Conservation (phyloP, 2,888 invertebrate genomes). For the Microctonus aethiopoides region DNA sequence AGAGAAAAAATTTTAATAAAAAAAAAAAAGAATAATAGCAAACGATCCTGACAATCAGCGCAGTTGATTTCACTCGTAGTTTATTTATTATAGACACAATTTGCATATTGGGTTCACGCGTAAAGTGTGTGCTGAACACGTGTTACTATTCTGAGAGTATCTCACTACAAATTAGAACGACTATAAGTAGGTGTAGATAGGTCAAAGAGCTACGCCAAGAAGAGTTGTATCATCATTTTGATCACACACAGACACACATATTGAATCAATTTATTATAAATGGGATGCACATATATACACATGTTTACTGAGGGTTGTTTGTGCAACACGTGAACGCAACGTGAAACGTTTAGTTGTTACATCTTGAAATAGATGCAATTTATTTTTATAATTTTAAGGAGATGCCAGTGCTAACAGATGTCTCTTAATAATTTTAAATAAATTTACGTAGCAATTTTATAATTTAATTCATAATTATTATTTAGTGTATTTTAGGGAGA, state of each 20-base stretch:
- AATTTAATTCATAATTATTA: background rate
- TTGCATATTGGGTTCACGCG: slow-evolving; percentile 42
- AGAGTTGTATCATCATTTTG: slow-evolving; percentile 24
- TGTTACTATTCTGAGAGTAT: slow-evolving; percentile 42
- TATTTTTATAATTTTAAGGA: background rate
- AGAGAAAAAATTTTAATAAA: background rate
- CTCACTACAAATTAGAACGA: slow-evolving; percentile 19
- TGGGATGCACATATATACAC: background rate
- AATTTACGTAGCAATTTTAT: background rate
- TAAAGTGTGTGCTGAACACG: slow-evolving; percentile 43
- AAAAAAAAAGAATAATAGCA: background rate
- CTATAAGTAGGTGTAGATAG: slow-evolving; percentile 30
- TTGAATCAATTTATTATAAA: slow-evolving; percentile 7
- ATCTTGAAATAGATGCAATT: background rate
- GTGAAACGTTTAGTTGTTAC: background rate
- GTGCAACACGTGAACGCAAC: background rate
- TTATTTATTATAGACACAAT: slow-evolving; percentile 20
- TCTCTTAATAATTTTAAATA: background rate
- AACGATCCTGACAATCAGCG: slow-evolving; percentile 14
- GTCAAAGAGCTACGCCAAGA: slow-evolving; percentile 34
- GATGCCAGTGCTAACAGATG: background rate
- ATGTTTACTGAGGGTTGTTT: background rate
- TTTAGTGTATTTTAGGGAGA: too few relatives aligned
- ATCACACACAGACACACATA: slow-evolving; percentile 3
- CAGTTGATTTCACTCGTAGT: background rate